These are phyloP conservation scores for Rhynchomys soricoides DNA, from an alignment of 2,113 vertebrate genomes.

Conservation along the genomic window DNA sequence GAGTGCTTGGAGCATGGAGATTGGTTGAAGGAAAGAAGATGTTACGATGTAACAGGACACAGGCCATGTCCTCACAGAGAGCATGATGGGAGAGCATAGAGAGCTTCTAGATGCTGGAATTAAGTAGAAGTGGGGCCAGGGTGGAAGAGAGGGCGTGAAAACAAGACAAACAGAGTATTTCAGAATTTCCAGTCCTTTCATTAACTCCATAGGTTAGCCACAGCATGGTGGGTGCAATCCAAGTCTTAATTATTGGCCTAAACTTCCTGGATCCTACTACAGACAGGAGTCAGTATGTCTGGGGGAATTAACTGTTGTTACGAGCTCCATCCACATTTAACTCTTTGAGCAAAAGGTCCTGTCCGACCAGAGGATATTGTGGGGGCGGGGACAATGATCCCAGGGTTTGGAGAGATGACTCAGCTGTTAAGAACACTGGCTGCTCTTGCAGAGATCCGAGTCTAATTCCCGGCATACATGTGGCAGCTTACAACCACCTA, in stretches of 20 bases:
- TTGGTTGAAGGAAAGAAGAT: background rate
- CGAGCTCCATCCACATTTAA: background rate
- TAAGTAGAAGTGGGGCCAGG: background rate
- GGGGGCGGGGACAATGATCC: background rate
- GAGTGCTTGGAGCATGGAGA: background rate
- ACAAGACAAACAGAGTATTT: background rate
- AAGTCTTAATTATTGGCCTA: background rate
- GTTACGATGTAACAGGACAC: background rate
- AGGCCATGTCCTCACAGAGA: background rate
- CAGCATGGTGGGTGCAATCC: too few relatives aligned
- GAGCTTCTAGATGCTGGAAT: background rate
- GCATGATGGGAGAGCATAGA: too few relatives aligned
- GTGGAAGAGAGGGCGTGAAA: background rate
- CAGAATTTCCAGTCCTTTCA: background rate
- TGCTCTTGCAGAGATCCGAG: background rate
- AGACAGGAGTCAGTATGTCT: background rate
- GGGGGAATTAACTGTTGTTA: background rate
- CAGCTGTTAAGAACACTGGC: background rate
- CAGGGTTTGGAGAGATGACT: background rate
- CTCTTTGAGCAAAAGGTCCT: background rate
- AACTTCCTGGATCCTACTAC: background rate
- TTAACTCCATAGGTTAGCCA: background rate
- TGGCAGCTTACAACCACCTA: background rate
- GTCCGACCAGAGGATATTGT: background rate
- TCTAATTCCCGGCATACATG: too few relatives aligned